Evolutionary conservation across 2,888 invertebrate species (phyloP).

Genomic region (Athalia rosae): DNA sequence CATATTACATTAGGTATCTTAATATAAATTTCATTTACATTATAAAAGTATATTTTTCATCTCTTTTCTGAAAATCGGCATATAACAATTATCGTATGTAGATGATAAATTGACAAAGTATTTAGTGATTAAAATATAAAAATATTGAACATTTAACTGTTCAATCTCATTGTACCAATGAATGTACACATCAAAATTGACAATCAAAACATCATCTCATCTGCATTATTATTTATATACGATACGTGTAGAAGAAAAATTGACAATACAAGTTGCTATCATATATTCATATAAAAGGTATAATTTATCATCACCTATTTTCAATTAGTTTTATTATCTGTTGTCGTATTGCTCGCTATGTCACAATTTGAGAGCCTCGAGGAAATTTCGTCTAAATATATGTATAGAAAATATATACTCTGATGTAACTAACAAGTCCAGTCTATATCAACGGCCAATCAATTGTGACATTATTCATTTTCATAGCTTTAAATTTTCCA

Average conservation of each 20-base stretch:
- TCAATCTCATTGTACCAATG: background rate
- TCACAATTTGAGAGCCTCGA: conserved; percentile 10
- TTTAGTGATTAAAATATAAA: too few relatives aligned
- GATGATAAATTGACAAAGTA: conserved; percentile 3
- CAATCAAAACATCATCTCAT: background rate
- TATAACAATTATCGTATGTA: conserved; percentile 6
- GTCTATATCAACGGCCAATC: background rate
- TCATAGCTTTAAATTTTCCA: background rate
- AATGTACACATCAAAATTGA: background rate
- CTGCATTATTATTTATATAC: background rate
- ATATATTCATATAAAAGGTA: background rate
- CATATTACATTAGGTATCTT: background rate
- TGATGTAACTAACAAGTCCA: conserved; percentile 37
- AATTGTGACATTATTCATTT: conserved; percentile 11
- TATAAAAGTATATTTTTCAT: conserved; percentile 25
- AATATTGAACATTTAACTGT: too few relatives aligned
- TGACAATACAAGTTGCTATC: conserved; percentile 1
- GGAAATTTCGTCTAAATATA: conserved; percentile 12
- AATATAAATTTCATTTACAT: conserved; percentile 2
- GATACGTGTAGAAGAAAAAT: conserved; percentile 2
- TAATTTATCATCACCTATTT: conserved; percentile 1
- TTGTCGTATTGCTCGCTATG: background rate
- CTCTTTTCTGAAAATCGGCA: conserved; percentile 5
- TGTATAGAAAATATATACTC: conserved; percentile 45
- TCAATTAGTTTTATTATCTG: conserved; percentile 8